Base-by-base conservation (phyloP, 2,888 invertebrate genomes). In the Mystacides longicornis region DNA sequence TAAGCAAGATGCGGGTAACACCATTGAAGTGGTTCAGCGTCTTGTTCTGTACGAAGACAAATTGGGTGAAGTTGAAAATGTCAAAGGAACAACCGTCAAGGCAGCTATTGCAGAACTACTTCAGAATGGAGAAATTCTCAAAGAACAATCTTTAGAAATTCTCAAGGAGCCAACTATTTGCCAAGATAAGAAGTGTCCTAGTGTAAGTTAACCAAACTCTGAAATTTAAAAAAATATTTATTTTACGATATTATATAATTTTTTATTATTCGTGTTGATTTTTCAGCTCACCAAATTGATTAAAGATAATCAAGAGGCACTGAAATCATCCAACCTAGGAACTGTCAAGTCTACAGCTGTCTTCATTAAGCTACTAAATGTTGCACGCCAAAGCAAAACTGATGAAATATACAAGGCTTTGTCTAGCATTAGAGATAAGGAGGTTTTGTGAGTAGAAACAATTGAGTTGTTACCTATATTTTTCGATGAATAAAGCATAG, bases 271-370 rank as follows among this genome's bases (percentile, higher is more conserved):
- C n/a, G n/a, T n/a, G 53, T 55, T 52, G 59, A 52, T 49, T 27
- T 68, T 70, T 23, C 68, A 84, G 82, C 64, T 84, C 3, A 70
- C 75, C 23, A 73, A 78, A 59, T 64, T 76, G 23, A 68, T 86
- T 2, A 76, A 79, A 37, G 74, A 74, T 16, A 70, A 79, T 51
- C 72, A 77, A 49, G 74, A 78, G 2, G 69, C 77, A 23, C 67
- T 89, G 48, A 71, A 74, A 20, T 66, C 69, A 31, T 75, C 80
- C 20, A 71, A 80, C 45, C 65, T 88, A 42, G 89, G 87, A 2
- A 83, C 78, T 5, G 70, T 78, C 7, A 77, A 77, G 55, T 80
- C 86, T 2, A 85, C 88, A 0, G 72, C 79, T 55, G 79, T 82
- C 1, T 85, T 87, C 62, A 69, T 84, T 1, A 79, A 82, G 63